Conservation (phyloP, 2,797 vertebrate species). For the Anabacerthia variegaticeps region DNA sequence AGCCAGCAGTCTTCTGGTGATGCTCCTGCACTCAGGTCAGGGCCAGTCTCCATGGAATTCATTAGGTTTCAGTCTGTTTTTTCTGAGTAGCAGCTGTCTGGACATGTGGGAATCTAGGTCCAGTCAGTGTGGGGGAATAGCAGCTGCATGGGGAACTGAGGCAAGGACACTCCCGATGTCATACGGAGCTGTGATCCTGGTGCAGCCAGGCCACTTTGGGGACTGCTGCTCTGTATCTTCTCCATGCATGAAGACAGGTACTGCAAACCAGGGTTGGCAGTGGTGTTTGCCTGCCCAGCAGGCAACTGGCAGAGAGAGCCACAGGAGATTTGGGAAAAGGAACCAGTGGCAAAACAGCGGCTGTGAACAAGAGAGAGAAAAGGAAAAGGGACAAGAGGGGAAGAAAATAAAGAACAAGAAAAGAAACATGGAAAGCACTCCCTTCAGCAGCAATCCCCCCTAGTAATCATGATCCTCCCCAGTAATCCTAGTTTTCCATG, state of each 20-base stretch:
- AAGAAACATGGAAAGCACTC: background rate
- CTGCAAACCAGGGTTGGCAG: background rate
- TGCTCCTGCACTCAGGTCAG: background rate
- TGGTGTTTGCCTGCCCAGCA: accelerated
- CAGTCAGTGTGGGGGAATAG: background rate
- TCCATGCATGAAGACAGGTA: accelerated
- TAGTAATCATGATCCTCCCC: background rate
- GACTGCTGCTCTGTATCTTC: accelerated
- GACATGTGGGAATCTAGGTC: background rate
- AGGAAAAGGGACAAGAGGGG: background rate
- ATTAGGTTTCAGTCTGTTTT: background rate
- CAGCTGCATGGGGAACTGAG: background rate
- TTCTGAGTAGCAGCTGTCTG: background rate
- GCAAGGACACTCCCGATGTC: background rate
- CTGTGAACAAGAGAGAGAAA: background rate
- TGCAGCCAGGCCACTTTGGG: background rate
- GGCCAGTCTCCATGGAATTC: background rate
- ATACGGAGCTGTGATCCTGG: background rate
- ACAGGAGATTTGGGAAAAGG: background rate
- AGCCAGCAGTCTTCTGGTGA: background rate
- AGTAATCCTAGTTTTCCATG: background rate
- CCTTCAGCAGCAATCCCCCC: accelerated
- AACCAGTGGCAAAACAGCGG: background rate
- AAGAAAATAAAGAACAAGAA: background rate
- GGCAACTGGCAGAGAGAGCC: accelerated